Evolutionary conservation across 2,797 vertebrate genomes (phyloP), one percentile per base, ranked within the genome.

Genomic region (Eleutherodactylus coqui): DNA sequence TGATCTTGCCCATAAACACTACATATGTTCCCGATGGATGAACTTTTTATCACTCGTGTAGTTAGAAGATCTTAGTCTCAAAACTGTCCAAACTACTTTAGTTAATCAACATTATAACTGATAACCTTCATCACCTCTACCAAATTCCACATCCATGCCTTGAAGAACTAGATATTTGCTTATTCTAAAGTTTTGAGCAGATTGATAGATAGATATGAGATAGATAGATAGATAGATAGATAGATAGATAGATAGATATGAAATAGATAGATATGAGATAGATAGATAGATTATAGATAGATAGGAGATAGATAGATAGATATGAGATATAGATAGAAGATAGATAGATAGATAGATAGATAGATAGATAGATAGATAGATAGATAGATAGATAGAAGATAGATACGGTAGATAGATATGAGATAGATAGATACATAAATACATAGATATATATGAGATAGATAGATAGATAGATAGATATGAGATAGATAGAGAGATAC

Each of bases 21-120:
- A 90, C 92, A 92, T 92, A 89, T 92, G 91, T 92, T 93, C 91
- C 90, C 89, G 91, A 91, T 93, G 91, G 92, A 88, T 64, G 75
- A 85, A 88, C 82, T 13, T 89, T 89, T 91, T 91, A 91, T 88
- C 87, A 38, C 89, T 88, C 81, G 84, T 89, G 88, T 90, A 90
- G 87, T 91, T 91, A 89, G 89, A 88, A 90, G 88, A 83, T 82
- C 27, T 69, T 38, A 45, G 58, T 45, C 36, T 72, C 60, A 72
- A 36, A 78, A 86, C 62, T 55, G 34, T 83, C 51, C 41, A 27
- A 27, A 34, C 27, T 78, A 29, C 27, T 79, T 83, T 73, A 73
- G 34, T 34, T 47, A 81, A 86, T 85, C 77, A 73, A 34, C 64
- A 80, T 79, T 80, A 69, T 85, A n/a, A 5, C 17, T 72, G 64